These are phyloP conservation scores for Corticium candelabrum DNA, from an alignment of 37 sponge, comb jelly and placozoan genomes.

Conservation along the genomic window DNA sequence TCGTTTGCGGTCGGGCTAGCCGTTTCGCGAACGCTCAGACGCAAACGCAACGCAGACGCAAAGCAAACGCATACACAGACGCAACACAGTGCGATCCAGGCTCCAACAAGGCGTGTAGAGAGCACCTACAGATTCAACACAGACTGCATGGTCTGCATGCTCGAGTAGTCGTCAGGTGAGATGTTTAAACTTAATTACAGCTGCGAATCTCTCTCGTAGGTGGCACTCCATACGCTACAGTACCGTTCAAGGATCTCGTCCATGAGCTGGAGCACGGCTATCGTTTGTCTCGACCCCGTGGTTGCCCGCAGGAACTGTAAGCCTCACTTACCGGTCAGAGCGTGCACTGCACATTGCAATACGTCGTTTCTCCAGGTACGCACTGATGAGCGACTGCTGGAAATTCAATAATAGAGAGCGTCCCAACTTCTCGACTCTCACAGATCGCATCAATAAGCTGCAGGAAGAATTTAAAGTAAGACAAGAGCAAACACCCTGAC, in stretches of 20 bases:
- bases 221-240: neutral
- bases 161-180: no score
- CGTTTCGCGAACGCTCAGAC: no score
- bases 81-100: no score
- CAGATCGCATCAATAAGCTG: neutral
- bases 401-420: neutral
- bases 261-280: neutral
- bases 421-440: neutral
- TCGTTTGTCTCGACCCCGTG: neutral
- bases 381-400: neutral
- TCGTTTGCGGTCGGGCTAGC: no score
- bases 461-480: neutral
- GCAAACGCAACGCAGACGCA: no score
- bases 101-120: no score
- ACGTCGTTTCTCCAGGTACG: neutral
- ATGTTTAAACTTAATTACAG: neutral
- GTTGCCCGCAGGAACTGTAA: neutral
- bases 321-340: no score
- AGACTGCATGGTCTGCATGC: no score
- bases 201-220: neutral
- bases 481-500: no score
- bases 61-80: no score
- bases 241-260: neutral
- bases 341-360: no score
- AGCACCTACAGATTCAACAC: no score